These are phyloP conservation scores for Galbula dea DNA, from an alignment of 2,113 vertebrate genomes.

Conservation along the genomic window DNA sequence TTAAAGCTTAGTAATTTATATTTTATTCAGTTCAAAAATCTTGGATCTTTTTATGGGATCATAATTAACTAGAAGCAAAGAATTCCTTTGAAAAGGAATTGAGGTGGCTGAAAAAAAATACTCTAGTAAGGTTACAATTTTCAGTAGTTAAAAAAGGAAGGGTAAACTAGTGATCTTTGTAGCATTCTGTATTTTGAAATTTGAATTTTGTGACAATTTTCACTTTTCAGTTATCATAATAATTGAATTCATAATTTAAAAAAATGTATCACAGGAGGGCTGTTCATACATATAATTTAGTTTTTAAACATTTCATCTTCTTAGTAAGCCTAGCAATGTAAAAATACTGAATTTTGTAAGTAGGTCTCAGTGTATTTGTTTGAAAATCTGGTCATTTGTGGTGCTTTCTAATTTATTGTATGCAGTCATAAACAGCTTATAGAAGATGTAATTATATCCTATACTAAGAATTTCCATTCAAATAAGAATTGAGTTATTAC, in stretches of 20 bases:
- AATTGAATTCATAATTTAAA: fast-evolving
- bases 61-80: background rate
- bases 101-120: background rate
- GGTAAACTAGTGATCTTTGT: background rate
- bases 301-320: background rate
- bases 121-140: background rate
- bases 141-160: background rate
- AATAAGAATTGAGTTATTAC: background rate
- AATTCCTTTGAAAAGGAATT: background rate
- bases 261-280: background rate
- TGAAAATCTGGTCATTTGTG: background rate
- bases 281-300: background rate
- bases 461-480: background rate
- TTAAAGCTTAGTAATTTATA: background rate
- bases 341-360: background rate
- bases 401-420: background rate
- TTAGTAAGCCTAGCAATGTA: background rate
- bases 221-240: background rate
- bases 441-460: background rate
- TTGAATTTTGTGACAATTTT: background rate
- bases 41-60: background rate
- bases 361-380: background rate
- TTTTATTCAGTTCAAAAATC: background rate
- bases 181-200: background rate
- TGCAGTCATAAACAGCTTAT: background rate